Percentiles rank a stretch among this genome's conserved stretches.
These are phyloP conservation scores for Pygoscelis adeliae DNA, from an alignment of 2,113 vertebrate species.

Conservation along the genomic window DNA sequence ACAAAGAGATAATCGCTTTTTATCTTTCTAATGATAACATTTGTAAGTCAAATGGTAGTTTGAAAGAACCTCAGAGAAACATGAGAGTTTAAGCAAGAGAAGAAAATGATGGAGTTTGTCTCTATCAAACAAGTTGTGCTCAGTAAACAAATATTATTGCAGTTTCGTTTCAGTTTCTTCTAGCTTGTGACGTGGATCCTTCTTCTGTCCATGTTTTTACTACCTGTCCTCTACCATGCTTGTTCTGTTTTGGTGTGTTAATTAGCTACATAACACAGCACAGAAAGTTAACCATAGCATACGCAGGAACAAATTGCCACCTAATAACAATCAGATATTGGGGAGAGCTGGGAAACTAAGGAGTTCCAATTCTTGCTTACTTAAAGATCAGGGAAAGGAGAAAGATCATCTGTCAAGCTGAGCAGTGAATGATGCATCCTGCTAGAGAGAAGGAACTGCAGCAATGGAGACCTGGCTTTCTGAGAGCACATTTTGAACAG, in stretches of 20 bases:
- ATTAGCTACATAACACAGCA: neutral
- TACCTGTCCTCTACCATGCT: neutral
- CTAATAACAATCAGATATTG: neutral
- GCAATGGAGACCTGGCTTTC: neutral
- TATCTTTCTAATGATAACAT: neutral
- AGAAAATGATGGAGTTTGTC: neutral
- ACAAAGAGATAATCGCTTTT: neutral
- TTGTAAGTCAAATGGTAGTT: neutral
- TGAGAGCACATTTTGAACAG: neutral
- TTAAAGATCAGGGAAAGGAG: neutral
- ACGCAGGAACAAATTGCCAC: neutral
- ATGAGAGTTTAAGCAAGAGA: neutral
- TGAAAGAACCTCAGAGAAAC: neutral
- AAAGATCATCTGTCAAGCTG: neutral
- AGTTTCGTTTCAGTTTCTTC: neutral
- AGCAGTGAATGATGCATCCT: neutral
- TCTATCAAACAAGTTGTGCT: neutral
- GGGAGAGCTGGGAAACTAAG: neutral
- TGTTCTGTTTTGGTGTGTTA: neutral
- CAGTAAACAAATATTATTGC: neutral
- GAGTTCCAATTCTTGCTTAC: neutral
- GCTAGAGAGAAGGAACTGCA: neutral
- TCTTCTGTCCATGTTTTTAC: neutral
- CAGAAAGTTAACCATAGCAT: neutral
- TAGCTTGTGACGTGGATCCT: neutral